Base-by-base conservation (phyloP, 2,888 invertebrate species). In the Hybos culiciformis region DNA sequence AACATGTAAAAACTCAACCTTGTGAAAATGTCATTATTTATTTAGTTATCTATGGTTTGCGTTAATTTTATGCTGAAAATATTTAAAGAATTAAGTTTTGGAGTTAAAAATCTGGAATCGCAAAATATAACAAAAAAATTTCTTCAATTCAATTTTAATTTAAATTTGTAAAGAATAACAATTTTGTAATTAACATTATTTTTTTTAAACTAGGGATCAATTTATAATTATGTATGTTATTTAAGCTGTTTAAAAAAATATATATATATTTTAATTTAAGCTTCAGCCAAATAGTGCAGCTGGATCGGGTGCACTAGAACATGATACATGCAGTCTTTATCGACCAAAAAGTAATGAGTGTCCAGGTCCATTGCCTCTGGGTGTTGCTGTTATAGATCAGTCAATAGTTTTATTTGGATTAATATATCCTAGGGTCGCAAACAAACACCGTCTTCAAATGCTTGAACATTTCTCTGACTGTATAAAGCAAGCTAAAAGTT, bases 391-490 rank as follows among this genome's bases (percentile, higher is more conserved):
- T 17, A 91, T 98, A 50, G 97, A 98, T 67, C 80, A 87, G 56
- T 88, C 97, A 1, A 91, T 97, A 0, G 71, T 79, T 14, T 71
- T 97, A 3, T 98, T 93, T 69, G 97, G 96, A 18, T 79, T 83
- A 54, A 85, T 97, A 48, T 98, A 97, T 65, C 87, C 93, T 0
- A 76, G 86, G 47, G 92, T 97, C 12, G 88, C 93, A 21, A 85
- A 87, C 57, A 98, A 97, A 60, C 97, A 98, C 67, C 79, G 94
- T 39, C 75, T 94, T 43, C 97, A 98, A 71, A 93, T 99, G 84
- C 69, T 98, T 41, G 91, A 94, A 51, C 97, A 98, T 61, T 98
- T 98, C 61, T 78, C 80, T 18, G 96, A 96, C 61, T 94, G 93
- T 61, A 88, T 96, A 53, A 81, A 82, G 54, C 87, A 91, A 60